Conservation (phyloP, 1,140 invertebrate species). For the Drosophila murphyi region DNA sequence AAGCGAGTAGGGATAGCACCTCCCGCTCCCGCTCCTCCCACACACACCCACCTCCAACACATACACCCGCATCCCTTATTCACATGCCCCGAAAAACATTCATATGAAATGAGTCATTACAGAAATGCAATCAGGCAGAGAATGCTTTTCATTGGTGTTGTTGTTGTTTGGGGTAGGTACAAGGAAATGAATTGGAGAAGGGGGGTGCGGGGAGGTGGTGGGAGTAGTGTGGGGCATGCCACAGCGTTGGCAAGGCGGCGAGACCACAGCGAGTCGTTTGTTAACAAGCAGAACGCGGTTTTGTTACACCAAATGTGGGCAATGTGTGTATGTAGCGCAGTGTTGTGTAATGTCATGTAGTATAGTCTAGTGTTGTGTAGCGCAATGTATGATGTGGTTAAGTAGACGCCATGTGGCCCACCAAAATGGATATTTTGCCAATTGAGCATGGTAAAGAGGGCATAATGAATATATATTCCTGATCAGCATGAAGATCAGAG, state of each 20-base stretch:
- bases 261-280: conserved; percentile 77
- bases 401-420: conserved; percentile 81
- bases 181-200: too few species aligned
- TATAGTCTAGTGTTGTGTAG: too few species aligned
- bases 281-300: conserved; percentile 79
- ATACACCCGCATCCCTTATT: background rate
- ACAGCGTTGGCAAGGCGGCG: conserved; percentile 38
- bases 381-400: conserved; percentile 72
- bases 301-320: conserved; percentile 81
- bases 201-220: background rate
- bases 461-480: too few species aligned
- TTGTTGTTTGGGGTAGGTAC: background rate
- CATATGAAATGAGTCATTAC: conserved; percentile 81
- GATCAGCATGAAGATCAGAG: too few species aligned
- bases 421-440: conserved; percentile 66
- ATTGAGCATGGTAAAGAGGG: too few species aligned
- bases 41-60: background rate
- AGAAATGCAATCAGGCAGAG: conserved; percentile 56
- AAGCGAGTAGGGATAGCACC: conserved; percentile 4
- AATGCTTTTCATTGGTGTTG: conserved; percentile 7
- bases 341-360: too few species aligned
- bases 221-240: conserved; percentile 15
- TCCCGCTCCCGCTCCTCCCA: too few species aligned
- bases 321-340: conserved; percentile 59
- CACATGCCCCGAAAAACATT: conserved; percentile 45